Percentiles rank a stretch among this genome's conserved stretches.
phyloP scores from a whole-genome alignment of 2,113 vertebrate genomes.

The Gallinago undulata region DNA sequence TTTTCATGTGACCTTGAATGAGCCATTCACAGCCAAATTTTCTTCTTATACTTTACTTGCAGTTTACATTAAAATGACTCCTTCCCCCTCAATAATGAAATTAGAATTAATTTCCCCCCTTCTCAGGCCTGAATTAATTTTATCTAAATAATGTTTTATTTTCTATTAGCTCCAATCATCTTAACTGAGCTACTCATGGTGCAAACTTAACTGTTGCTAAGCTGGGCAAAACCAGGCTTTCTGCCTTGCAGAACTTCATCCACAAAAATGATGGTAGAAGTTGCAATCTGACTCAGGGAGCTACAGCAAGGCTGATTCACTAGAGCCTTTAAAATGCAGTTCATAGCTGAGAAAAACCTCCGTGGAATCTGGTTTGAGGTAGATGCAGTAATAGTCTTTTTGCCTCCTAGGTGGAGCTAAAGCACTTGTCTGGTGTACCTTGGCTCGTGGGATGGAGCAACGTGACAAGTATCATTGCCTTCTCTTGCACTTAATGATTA shows the following conservation, averaged over 20 bases:
- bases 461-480: neutral
- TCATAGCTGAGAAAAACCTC: neutral
- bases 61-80: neutral
- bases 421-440: slow-evolving; percentile 19
- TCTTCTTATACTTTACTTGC: neutral
- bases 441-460: neutral
- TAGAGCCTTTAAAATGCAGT: neutral
- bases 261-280: neutral
- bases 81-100: neutral
- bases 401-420: slow-evolving; percentile 67
- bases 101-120: neutral
- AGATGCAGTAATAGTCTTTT: slow-evolving; percentile 10
- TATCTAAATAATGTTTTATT: neutral
- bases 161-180: neutral
- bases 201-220: neutral
- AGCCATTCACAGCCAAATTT: neutral
- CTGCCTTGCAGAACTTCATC: neutral
- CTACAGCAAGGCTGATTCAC: neutral
- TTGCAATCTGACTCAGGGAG: neutral
- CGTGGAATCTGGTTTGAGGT: neutral
- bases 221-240: neutral
- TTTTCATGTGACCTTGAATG: neutral
- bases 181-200: neutral
- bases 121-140: neutral
- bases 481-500: neutral